Conservation (phyloP, 2,113 vertebrate species). For the Craseonycteris thonglongyai region DNA sequence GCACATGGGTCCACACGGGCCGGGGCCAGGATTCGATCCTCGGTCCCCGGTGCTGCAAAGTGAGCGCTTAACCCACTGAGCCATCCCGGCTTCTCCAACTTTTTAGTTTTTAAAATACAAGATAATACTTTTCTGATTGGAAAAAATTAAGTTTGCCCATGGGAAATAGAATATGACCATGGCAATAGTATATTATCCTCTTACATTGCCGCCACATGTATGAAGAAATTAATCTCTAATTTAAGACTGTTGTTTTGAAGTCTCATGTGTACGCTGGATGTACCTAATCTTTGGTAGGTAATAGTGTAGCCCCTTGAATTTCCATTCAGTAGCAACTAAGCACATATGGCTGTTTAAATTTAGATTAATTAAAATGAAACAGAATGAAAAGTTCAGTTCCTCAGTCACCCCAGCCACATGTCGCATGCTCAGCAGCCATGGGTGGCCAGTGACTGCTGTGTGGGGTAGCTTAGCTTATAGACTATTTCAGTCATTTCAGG, state of each 20-base stretch:
- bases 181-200: background rate
- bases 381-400: background rate
- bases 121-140: background rate
- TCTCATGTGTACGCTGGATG: background rate
- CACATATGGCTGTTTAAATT: background rate
- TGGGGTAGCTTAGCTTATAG: background rate
- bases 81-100: no score
- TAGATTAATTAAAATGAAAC: background rate
- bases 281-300: background rate
- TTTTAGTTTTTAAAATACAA: background rate
- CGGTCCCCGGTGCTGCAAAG: no score
- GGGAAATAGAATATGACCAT: background rate
- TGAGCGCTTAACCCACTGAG: no score
- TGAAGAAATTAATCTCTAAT: background rate
- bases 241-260: background rate
- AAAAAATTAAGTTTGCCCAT: background rate
- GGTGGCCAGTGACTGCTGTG: background rate
- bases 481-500: background rate
- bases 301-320: background rate
- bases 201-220: background rate
- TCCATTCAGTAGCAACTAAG: background rate
- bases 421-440: background rate
- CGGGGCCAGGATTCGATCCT: no score
- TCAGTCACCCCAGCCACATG: background rate
- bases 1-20: no score